These are phyloP conservation scores for Agrilus biguttatus DNA, from an alignment of 2,888 invertebrate species.

Conservation along the genomic window DNA sequence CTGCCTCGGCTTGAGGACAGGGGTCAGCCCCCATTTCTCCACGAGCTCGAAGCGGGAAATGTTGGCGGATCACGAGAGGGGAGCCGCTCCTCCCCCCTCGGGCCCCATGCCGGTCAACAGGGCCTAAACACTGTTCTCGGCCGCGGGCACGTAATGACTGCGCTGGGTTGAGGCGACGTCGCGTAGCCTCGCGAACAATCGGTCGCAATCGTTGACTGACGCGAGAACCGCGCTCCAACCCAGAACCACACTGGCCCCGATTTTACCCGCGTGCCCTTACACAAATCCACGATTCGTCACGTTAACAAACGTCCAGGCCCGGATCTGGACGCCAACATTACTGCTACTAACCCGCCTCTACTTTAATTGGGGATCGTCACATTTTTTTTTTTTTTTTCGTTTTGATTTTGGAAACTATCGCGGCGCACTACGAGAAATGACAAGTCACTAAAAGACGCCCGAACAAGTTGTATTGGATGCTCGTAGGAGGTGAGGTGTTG, in stretches of 20 bases:
- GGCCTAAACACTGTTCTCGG: constrained; percentile 31
- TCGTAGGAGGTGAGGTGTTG: constrained; percentile 2
- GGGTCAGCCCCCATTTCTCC: constrained; percentile 97
- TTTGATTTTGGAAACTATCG: too few species aligned
- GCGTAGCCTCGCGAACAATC: constrained; percentile 20
- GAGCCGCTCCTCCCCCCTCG: constrained; percentile 45
- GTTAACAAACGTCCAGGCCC: not conserved
- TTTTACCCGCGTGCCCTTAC: too few species aligned
- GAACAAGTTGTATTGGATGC: not conserved
- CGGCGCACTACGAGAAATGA: too few species aligned
- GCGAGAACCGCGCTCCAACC: not conserved
- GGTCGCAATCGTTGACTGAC: constrained; percentile 16
- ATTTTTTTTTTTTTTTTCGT: too few species aligned
- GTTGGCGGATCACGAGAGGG: constrained; percentile 62
- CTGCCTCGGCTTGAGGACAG: constrained; percentile 93
- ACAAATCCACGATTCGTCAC: not conserved
- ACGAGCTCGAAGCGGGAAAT: constrained; percentile 96
- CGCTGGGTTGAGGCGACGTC: constrained; percentile 25
- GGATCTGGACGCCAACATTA: not conserved
- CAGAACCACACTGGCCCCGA: constrained; percentile 7
- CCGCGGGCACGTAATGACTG: constrained; percentile 32
- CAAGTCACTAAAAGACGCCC: not conserved
- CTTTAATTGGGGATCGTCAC: too few species aligned
- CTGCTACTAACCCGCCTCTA: not conserved
- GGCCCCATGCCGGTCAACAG: constrained; percentile 41